phyloP scores from a whole-genome alignment of 2,797 vertebrate genomes.

The Astyanax mexicanus region DNA sequence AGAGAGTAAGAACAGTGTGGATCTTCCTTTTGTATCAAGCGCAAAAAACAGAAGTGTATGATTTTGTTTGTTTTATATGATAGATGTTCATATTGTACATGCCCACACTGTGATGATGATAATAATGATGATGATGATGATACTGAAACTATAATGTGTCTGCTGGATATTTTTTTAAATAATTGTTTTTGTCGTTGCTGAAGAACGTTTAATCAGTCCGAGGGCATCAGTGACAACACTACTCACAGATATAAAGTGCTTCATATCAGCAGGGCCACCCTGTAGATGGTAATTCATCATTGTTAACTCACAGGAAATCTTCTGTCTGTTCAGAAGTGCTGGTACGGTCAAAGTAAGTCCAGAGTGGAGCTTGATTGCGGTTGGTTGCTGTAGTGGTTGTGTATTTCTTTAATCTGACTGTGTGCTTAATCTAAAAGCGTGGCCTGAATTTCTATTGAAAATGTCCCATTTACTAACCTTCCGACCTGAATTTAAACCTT shows the following conservation, averaged over 20 bases:
- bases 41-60: no score
- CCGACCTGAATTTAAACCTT: no score
- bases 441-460: constrained; percentile 30
- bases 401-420: constrained; percentile 60
- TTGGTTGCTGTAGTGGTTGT: constrained; percentile 1
- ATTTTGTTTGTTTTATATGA: no score
- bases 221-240: constrained; percentile 41
- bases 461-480: background rate
- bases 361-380: constrained; percentile 10
- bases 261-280: constrained; percentile 34
- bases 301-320: constrained; percentile 28
- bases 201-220: constrained; percentile 38
- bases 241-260: constrained; percentile 39
- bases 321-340: constrained; percentile 3
- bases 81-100: no score
- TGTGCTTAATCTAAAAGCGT: constrained; percentile 61
- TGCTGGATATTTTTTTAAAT: background rate
- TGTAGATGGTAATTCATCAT: constrained; percentile 47
- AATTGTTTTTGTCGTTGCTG: background rate
- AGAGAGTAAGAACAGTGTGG: no score
- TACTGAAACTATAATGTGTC: no score
- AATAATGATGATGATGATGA: no score
- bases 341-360: constrained; percentile 12
- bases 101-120: no score
- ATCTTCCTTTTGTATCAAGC: no score